A percentile compares a stretch with the other conserved stretches of the same genome.
Conservation (phyloP, 1,140 invertebrate species). For the Lepidotrigona ventralis region DNA sequence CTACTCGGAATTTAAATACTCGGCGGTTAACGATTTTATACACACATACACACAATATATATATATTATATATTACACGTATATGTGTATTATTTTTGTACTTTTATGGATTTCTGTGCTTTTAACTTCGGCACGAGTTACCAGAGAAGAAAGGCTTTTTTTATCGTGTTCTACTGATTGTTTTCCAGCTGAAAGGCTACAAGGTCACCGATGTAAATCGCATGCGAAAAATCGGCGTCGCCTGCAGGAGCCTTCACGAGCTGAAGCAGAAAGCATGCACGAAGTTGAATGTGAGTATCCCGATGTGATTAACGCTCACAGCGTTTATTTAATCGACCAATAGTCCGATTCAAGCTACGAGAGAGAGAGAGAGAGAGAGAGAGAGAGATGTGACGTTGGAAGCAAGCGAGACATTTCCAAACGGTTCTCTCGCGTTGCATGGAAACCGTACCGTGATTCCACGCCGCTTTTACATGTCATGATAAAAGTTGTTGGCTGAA, state of each 20-base stretch:
- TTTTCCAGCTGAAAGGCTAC: conserved; percentile 83
- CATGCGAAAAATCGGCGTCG: conserved; percentile 85
- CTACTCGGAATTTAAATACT: not conserved
- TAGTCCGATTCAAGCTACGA: too few relatives aligned
- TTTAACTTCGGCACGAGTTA: not conserved
- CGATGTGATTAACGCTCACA: not conserved
- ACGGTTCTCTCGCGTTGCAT: not conserved
- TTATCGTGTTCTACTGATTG: not conserved
- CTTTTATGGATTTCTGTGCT: not conserved
- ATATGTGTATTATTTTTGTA: not conserved
- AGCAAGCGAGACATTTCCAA: not conserved
- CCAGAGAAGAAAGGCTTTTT: not conserved
- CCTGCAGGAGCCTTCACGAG: conserved; percentile 83
- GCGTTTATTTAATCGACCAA: conserved; percentile 28
- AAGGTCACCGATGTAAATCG: conserved; percentile 86
- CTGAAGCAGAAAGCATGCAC: conserved; percentile 83
- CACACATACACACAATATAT: too few relatives aligned
- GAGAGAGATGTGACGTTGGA: not conserved
- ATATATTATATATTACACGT: not conserved
- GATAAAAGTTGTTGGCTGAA: conserved; percentile 40
- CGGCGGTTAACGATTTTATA: too few relatives aligned
- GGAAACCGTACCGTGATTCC: conserved; percentile 17
- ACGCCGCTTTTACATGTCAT: conserved; percentile 27
- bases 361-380: not conserved
- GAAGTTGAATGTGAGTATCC: conserved; percentile 84